These are phyloP conservation scores for Clarias macrocephalus DNA, from an alignment of 2,113 vertebrate genomes.

Conservation along the genomic window DNA sequence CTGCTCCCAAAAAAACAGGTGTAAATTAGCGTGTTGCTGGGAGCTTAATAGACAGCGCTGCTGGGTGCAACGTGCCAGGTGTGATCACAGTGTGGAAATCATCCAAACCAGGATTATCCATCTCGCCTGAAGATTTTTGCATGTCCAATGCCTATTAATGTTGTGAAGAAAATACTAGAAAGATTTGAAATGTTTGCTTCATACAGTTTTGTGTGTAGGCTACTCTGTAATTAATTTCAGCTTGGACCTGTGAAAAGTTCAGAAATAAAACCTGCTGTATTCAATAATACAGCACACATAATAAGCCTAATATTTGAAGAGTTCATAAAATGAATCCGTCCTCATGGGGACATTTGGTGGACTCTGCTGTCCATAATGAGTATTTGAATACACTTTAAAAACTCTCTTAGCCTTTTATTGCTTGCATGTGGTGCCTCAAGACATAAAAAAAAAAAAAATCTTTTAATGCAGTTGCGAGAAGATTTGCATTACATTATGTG, in stretches of 20 bases:
- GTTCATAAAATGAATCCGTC: neutral
- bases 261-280: neutral
- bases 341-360: neutral
- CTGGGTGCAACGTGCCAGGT: neutral
- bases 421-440: neutral
- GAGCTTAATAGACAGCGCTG: neutral
- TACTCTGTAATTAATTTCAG: neutral
- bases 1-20: neutral
- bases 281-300: neutral
- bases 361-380: neutral
- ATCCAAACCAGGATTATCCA: slow-evolving; percentile 1
- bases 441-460: neutral
- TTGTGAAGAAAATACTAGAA: neutral
- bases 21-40: neutral
- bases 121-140: neutral
- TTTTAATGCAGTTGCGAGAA: neutral
- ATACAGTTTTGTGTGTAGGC: no score
- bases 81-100: slow-evolving; percentile 13
- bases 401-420: neutral
- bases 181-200: neutral
- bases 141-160: neutral
- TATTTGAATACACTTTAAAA: neutral
- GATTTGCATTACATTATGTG: neutral
- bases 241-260: neutral
- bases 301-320: neutral